Percentiles rank a stretch among this genome's conserved stretches.
phyloP scores from a whole-genome alignment of 2,797 vertebrate species.

The Thamnophis elegans region DNA sequence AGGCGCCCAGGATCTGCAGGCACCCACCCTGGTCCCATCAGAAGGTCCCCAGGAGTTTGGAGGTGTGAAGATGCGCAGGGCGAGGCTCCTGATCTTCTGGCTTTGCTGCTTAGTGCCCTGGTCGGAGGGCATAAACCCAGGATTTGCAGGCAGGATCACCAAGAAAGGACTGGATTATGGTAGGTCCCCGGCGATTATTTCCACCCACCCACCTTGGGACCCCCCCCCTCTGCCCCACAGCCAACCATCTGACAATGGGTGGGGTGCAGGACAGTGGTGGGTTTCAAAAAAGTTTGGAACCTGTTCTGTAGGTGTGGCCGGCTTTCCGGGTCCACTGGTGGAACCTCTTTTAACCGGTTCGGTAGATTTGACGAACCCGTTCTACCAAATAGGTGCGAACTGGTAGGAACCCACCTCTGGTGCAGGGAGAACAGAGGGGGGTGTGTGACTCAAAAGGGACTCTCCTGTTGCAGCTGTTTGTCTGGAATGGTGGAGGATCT shows the following conservation, averaged over 20 bases:
- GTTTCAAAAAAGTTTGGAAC: too few species aligned
- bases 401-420: too few species aligned
- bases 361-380: too few species aligned
- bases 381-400: too few species aligned
- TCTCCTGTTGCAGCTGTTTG: not conserved
- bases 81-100: not conserved
- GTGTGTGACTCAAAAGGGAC: not conserved
- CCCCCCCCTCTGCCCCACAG: not conserved
- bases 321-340: too few species aligned
- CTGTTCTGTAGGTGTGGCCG: too few species aligned
- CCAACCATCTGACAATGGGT: not conserved
- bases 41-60: not conserved
- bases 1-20: not conserved
- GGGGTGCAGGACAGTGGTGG: too few species aligned
- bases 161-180: constrained; percentile 28
- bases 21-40: not conserved
- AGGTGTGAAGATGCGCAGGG: not conserved
- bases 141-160: constrained; percentile 13
- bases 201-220: fast-evolving
- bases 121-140: not conserved
- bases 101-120: not conserved
- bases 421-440: not conserved
- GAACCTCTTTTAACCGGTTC: too few species aligned
- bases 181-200: not conserved
- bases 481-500: not conserved